A percentile compares a stretch with the other conserved stretches of the same genome.
phyloP scores from a whole-genome alignment of 2,888 invertebrate species.

The Diachrysia chrysitis region DNA sequence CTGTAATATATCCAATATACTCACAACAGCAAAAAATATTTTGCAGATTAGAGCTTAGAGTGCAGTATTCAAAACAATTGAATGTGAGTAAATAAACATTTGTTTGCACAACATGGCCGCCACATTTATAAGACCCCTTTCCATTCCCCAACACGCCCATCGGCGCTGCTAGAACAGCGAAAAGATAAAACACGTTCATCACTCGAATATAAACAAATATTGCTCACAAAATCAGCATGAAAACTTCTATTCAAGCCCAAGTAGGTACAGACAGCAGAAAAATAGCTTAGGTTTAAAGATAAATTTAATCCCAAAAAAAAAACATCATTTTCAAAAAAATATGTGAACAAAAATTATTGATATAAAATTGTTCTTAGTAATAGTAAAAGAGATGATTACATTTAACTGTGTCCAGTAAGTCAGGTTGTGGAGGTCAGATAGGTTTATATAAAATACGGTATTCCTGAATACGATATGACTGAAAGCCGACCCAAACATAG shows the following conservation, averaged over 20 bases:
- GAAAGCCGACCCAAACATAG: too few species aligned
- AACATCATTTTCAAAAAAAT: too few species aligned
- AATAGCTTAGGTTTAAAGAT: not conserved
- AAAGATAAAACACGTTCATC: not conserved
- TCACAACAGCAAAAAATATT: too few species aligned
- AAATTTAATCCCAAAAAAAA: not conserved
- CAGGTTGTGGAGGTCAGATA: too few species aligned
- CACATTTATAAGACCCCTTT: not conserved
- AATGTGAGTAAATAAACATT: not conserved
- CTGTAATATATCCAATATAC: too few species aligned
- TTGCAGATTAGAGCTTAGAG: too few species aligned
- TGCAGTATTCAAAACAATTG: not conserved
- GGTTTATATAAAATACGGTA: too few species aligned
- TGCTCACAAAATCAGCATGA: not conserved
- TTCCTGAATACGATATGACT: too few species aligned
- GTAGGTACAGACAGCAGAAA: not conserved
- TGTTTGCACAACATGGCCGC: not conserved
- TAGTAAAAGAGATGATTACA: too few species aligned
- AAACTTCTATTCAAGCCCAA: not conserved
- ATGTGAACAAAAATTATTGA: too few species aligned
- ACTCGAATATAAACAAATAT: conserved; percentile 1
- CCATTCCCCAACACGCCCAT: not conserved
- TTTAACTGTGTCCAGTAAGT: too few species aligned
- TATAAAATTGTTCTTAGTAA: too few species aligned
- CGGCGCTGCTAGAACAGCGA: not conserved